These are phyloP conservation scores for Periophthalmodon schlosseri DNA, from an alignment of 2,113 vertebrate species.

Conservation along the genomic window DNA sequence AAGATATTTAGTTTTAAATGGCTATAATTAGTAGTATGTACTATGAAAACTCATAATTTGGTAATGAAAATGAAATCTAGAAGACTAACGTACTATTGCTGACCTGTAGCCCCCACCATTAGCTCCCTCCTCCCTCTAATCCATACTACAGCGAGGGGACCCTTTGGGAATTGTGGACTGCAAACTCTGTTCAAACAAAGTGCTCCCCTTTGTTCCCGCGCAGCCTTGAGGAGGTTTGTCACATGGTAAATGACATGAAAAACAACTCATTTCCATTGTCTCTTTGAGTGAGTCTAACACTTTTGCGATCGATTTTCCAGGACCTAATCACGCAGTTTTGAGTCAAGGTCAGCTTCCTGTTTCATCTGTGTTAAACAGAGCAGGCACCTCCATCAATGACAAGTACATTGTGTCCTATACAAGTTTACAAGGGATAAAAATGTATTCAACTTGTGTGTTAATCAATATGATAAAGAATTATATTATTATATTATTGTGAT, in stretches of 20 bases:
- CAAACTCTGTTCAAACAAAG: constrained; percentile 34
- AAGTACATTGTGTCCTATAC: too few species aligned
- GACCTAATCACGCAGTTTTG: constrained; percentile 47
- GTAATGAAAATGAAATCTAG: not conserved
- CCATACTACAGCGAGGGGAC: constrained; percentile 18
- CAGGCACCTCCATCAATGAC: too few species aligned
- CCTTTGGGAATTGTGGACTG: constrained; percentile 27
- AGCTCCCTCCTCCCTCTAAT: constrained; percentile 34
- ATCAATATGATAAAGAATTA: not conserved
- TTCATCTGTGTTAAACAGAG: constrained; percentile 28
- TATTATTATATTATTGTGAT: too few species aligned
- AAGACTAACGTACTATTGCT: not conserved
- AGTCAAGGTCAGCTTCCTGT: constrained; percentile 57
- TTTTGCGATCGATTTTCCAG: constrained; percentile 52
- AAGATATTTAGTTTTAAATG: too few species aligned
- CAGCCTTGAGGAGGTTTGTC: constrained; percentile 42
- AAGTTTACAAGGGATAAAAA: not conserved
- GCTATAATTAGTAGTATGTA: too few species aligned
- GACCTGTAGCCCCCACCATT: constrained; percentile 32
- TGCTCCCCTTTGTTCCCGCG: constrained; percentile 27
- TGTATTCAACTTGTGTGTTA: not conserved
- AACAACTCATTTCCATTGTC: constrained; percentile 31
- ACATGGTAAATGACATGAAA: constrained; percentile 31
- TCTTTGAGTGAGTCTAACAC: constrained; percentile 54
- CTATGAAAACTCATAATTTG: too few species aligned